phyloP scores from a whole-genome alignment of 2,888 invertebrate species.

The Lepidochrysops patricia region DNA sequence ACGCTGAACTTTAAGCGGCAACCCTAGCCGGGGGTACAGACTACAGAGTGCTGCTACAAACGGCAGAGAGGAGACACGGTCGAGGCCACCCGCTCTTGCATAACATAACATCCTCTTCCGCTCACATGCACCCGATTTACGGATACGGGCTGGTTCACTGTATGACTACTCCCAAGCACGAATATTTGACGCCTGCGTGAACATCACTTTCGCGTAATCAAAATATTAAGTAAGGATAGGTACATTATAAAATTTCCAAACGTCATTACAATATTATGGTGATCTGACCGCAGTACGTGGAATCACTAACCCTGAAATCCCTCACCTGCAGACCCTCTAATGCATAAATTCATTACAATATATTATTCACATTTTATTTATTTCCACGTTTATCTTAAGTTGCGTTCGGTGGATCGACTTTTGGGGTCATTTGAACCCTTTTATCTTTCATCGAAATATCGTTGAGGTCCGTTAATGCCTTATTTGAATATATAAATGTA shows the following conservation, averaged over 20 bases:
- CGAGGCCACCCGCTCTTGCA: constrained; percentile 36
- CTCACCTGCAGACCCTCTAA: neutral
- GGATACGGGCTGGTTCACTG: neutral
- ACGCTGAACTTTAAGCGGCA: too few species aligned
- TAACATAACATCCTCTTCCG: constrained; percentile 40
- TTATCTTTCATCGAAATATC: neutral
- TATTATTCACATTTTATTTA: neutral
- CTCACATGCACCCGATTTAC: constrained; percentile 8
- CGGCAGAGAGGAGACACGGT: constrained; percentile 26
- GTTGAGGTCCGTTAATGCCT: neutral
- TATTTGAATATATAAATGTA: too few species aligned
- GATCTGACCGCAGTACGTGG: neutral
- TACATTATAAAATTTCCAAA: too few species aligned
- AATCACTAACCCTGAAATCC: neutral
- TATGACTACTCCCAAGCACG: too few species aligned
- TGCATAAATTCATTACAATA: neutral
- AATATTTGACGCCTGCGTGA: too few species aligned
- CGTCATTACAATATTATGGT: neutral
- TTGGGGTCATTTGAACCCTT: neutral
- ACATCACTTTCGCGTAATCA: too few species aligned
- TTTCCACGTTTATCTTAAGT: neutral
- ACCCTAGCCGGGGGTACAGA: neutral
- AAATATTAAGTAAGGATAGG: too few species aligned
- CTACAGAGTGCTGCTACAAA: constrained; percentile 8
- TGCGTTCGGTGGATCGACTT: neutral